phyloP scores from a whole-genome alignment of 2,113 vertebrate species.

The Pachypanchax playfairii region DNA sequence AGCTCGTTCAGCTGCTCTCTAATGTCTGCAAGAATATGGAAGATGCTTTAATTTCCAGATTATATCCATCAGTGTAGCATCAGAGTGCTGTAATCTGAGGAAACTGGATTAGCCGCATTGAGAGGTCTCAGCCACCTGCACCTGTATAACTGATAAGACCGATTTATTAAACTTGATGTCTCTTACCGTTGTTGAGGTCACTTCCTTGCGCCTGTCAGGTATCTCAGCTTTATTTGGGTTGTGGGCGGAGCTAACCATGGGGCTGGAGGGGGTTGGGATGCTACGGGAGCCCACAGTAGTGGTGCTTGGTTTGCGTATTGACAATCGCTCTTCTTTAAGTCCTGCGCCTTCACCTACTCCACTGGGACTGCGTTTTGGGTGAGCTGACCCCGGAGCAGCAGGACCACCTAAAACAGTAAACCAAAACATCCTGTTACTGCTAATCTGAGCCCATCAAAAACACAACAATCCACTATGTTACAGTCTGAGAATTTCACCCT shows the following conservation, averaged over 20 bases:
- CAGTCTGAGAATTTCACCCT: slow-evolving; percentile 33
- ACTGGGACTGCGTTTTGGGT: slow-evolving; percentile 89
- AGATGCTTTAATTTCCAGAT: no score
- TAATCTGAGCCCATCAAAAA: neutral
- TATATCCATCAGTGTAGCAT: slow-evolving; percentile 13
- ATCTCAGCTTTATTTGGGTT: slow-evolving; percentile 95
- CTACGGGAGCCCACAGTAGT: slow-evolving; percentile 79
- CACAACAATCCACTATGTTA: neutral
- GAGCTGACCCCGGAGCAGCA: slow-evolving; percentile 75
- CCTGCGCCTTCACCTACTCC: slow-evolving; percentile 79
- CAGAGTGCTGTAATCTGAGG: slow-evolving; percentile 22
- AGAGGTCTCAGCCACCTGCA: slow-evolving; percentile 30
- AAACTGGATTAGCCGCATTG: slow-evolving; percentile 36
- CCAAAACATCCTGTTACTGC: neutral
- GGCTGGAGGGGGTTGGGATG: slow-evolving; percentile 86
- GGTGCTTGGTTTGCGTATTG: slow-evolving; percentile 83
- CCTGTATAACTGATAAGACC: slow-evolving; percentile 12
- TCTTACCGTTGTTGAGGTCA: slow-evolving; percentile 80
- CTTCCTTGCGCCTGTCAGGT: slow-evolving; percentile 88
- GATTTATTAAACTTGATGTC: neutral
- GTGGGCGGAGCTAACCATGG: slow-evolving; percentile 92
- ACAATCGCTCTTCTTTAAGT: slow-evolving; percentile 86
- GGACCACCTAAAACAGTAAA: slow-evolving; percentile 82
- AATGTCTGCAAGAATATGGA: neutral
- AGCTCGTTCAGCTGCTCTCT: slow-evolving; percentile 1